These are phyloP conservation scores for Temnothorax longispinosus DNA, from an alignment of 1,140 invertebrate species.

Conservation along the genomic window DNA sequence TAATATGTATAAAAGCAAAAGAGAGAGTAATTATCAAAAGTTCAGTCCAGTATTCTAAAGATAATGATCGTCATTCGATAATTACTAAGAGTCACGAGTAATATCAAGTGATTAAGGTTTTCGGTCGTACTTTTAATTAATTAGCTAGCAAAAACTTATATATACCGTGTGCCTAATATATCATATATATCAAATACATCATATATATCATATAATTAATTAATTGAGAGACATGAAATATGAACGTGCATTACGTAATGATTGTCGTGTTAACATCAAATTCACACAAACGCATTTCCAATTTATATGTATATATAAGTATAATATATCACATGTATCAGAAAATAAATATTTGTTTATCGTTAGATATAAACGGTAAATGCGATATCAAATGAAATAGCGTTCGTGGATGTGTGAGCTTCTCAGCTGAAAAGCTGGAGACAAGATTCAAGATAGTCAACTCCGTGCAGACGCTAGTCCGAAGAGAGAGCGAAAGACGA, in stretches of 20 bases:
- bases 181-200: background rate
- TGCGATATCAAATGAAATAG: slow-evolving; percentile 56
- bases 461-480: slow-evolving; percentile 34
- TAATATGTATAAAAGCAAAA: slow-evolving; percentile 33
- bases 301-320: background rate
- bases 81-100: slow-evolving; percentile 12
- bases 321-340: slow-evolving; percentile 16
- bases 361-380: slow-evolving; percentile 44
- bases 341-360: slow-evolving; percentile 24
- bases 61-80: slow-evolving; percentile 45
- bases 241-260: slow-evolving; percentile 26
- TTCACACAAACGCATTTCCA: background rate
- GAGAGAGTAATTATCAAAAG: slow-evolving; percentile 27
- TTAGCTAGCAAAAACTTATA: slow-evolving; percentile 47
- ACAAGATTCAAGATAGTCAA: slow-evolving; percentile 51
- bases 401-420: slow-evolving; percentile 24
- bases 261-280: slow-evolving; percentile 10
- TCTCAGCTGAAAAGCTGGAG: slow-evolving; percentile 30
- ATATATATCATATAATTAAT: slow-evolving; percentile 34
- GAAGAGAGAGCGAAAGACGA: slow-evolving; percentile 59
- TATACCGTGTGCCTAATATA: background rate
- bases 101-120: slow-evolving; percentile 20
- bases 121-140: slow-evolving; percentile 37
- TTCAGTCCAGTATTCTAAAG: slow-evolving; percentile 7
- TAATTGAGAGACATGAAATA: slow-evolving; percentile 35